Evolutionary conservation across 1,140 invertebrate genomes (phyloP).

Genomic region (Diachasmimorpha longicaudata): DNA sequence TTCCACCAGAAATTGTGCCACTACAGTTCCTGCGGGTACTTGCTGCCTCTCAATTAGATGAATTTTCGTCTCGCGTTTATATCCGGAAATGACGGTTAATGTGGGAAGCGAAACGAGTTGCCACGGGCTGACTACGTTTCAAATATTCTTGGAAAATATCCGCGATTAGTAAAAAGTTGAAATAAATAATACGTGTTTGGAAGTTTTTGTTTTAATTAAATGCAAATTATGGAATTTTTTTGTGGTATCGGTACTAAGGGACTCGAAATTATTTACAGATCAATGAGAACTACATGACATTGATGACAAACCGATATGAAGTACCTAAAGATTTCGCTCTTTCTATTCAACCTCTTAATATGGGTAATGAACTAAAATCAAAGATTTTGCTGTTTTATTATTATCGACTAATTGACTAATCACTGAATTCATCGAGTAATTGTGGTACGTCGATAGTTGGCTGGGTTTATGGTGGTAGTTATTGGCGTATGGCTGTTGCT

Average conservation of each 20-base stretch:
- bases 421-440: not conserved
- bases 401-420: not conserved
- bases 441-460: slow-evolving; percentile 49
- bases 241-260: too few species aligned
- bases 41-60: not conserved
- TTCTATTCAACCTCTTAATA: slow-evolving; percentile 65
- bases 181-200: too few species aligned
- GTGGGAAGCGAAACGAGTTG: not conserved
- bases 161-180: not conserved
- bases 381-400: too few species aligned
- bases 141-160: not conserved
- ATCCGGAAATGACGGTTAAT: not conserved
- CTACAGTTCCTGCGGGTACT: not conserved
- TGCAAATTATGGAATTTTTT: too few species aligned
- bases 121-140: not conserved
- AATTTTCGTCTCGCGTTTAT: not conserved
- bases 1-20: not conserved
- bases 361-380: slow-evolving; percentile 57
- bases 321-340: slow-evolving; percentile 61
- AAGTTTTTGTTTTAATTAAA: too few species aligned
- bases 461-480: slow-evolving; percentile 61
- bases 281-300: slow-evolving; percentile 39
- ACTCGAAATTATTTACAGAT: slow-evolving; percentile 38
- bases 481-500: slow-evolving; percentile 62
- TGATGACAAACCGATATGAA: slow-evolving; percentile 46